These are phyloP conservation scores for Drosophila paranaensis DNA, from an alignment of 2,888 invertebrate genomes.

Conservation along the genomic window DNA sequence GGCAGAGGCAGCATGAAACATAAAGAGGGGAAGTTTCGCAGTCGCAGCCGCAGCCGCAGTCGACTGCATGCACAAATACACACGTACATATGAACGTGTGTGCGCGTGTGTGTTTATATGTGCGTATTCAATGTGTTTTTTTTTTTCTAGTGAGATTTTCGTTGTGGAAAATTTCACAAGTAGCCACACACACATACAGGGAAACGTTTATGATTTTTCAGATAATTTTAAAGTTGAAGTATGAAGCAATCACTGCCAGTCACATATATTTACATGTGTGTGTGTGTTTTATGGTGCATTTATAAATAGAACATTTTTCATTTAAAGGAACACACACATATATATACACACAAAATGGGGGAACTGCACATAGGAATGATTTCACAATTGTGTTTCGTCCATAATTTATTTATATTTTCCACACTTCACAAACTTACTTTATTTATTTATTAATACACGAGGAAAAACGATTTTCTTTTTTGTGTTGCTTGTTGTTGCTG, in stretches of 20 bases:
- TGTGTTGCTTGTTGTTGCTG: constrained; percentile 37
- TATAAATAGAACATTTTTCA: constrained; percentile 76
- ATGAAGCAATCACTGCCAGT: constrained; percentile 61
- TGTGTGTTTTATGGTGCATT: constrained; percentile 54
- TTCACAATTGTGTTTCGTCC: constrained; percentile 57
- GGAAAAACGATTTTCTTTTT: constrained; percentile 60
- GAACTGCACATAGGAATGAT: constrained; percentile 66
- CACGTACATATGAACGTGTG: constrained; percentile 18
- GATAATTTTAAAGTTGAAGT: constrained; percentile 75
- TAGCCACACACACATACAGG: constrained; percentile 41
- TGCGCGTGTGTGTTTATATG: constrained; percentile 1
- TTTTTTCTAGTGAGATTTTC: constrained; percentile 61
- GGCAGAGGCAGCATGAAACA: constrained; percentile 60
- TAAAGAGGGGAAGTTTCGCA: constrained; percentile 77
- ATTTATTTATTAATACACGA: constrained; percentile 48
- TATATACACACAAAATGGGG: constrained; percentile 32
- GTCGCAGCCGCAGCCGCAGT: constrained; percentile 44
- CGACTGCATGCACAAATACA: constrained; percentile 51
- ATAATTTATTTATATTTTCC: constrained; percentile 11
- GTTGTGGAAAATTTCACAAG: constrained; percentile 76
- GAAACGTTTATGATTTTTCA: constrained; percentile 53
- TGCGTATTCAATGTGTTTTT: constrained; percentile 45
- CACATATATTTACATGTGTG: constrained; percentile 35
- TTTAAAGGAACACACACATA: constrained; percentile 46
- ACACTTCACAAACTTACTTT: constrained; percentile 64